These are phyloP conservation scores for Drosophila fuyamai DNA, from an alignment of 1,140 invertebrate species.

Conservation along the genomic window DNA sequence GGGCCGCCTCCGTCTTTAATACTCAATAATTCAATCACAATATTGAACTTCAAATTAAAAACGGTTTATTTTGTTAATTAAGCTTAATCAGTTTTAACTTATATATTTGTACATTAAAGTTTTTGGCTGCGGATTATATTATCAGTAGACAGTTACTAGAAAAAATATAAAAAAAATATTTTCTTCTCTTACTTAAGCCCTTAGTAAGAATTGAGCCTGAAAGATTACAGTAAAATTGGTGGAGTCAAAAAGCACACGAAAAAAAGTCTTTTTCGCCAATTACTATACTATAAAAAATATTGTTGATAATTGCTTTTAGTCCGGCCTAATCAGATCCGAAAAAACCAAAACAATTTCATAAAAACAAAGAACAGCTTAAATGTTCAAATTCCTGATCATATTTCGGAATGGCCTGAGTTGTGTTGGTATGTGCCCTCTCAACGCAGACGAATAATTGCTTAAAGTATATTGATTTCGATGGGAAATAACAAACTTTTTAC, in stretches of 20 bases:
- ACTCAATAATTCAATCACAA: no score
- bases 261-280: background rate
- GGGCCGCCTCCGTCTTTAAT: no score
- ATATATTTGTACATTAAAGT: no score
- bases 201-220: background rate
- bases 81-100: no score
- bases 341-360: constrained; percentile 25
- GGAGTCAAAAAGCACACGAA: background rate
- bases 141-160: no score
- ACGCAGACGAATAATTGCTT: constrained; percentile 18
- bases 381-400: constrained; percentile 6
- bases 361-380: constrained; percentile 29
- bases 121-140: no score
- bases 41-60: no score
- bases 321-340: constrained; percentile 10
- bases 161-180: no score
- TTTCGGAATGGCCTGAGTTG: background rate
- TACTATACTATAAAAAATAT: background rate
- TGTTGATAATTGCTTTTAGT: background rate
- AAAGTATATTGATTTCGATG: constrained; percentile 1
- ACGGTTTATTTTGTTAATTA: no score
- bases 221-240: background rate
- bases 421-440: constrained; percentile 8
- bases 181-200: background rate
- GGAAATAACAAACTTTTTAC: background rate